phyloP scores from a whole-genome alignment of 2,797 vertebrate genomes.

The Acestrorhynchus altus region DNA sequence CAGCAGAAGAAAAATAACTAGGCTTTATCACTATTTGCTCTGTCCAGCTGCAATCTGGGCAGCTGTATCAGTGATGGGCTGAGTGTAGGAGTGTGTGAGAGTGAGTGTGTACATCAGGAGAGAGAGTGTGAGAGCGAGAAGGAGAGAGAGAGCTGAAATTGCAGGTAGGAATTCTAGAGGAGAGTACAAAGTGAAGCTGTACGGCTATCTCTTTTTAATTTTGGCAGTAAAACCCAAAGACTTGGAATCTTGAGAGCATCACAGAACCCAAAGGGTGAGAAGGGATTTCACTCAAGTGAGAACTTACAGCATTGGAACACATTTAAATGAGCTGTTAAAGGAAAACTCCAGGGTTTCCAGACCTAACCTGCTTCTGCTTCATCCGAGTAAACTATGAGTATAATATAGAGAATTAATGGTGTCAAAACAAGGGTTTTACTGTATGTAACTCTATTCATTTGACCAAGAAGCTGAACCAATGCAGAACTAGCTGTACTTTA shows the following conservation, averaged over 20 bases:
- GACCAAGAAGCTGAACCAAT: no score
- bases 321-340: background rate
- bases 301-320: background rate
- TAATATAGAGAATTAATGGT: no score
- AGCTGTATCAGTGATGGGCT: background rate
- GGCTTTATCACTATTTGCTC: background rate
- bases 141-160: slow-evolving; percentile 3
- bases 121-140: background rate
- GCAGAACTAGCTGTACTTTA: no score
- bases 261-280: background rate
- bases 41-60: slow-evolving; percentile 12
- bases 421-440: no score
- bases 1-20: slow-evolving; percentile 16
- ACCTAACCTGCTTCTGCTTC: background rate
- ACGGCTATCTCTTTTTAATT: background rate
- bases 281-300: background rate
- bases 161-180: background rate
- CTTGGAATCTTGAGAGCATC: background rate
- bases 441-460: no score
- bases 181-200: background rate
- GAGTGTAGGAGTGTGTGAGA: background rate
- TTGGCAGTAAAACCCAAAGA: background rate
- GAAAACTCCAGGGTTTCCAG: background rate
- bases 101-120: background rate
- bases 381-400: background rate